Evolutionary conservation across 2,113 vertebrate genomes (phyloP).

Genomic region (Chaenocephalus aceratus): DNA sequence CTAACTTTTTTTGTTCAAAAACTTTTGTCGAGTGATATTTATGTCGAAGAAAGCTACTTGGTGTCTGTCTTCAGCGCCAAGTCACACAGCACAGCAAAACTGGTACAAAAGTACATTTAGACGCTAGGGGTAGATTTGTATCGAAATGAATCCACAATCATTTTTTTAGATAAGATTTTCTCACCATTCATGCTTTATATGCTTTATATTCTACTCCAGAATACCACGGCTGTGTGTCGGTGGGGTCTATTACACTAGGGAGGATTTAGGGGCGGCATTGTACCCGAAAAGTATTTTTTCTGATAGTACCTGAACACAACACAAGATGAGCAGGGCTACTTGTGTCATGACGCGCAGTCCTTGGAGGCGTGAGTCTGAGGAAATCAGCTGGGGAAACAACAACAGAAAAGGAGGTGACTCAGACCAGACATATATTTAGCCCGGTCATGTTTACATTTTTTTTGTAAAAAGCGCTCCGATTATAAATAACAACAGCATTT

Average conservation of each 20-base stretch:
- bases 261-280: accelerated
- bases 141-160: background rate
- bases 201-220: background rate
- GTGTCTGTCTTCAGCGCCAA: background rate
- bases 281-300: background rate
- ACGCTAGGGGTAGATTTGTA: background rate
- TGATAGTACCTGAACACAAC: constrained; percentile 52
- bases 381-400: constrained; percentile 85
- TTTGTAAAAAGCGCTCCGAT: background rate
- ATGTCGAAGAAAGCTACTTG: accelerated
- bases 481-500: background rate
- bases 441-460: constrained; percentile 36
- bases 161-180: background rate
- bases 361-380: constrained; percentile 72
- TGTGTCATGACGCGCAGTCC: constrained; percentile 70
- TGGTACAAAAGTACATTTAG: background rate
- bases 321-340: constrained; percentile 32
- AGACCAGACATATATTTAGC: constrained; percentile 14
- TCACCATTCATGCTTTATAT: background rate
- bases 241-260: background rate
- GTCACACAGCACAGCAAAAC: background rate
- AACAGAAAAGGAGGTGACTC: constrained; percentile 74
- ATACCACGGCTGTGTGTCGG: background rate
- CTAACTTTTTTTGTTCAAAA: background rate
- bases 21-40: background rate